Evolutionary conservation across 2,113 vertebrate genomes (phyloP), one percentile per base, ranked within the genome.

Genomic region (Stigmatopora argus): DNA sequence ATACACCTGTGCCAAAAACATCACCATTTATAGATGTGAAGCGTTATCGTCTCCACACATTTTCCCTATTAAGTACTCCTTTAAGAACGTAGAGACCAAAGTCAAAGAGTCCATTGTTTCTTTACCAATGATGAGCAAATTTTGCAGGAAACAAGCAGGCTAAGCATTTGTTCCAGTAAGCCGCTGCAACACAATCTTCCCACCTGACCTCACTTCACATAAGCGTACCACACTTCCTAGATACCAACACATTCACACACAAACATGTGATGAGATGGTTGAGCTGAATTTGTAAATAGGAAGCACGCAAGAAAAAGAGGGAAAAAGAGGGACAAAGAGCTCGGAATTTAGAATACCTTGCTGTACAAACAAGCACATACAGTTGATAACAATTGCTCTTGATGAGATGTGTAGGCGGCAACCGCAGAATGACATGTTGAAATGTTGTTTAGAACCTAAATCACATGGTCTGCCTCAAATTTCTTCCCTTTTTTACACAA

Each of bases 61-160:
- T 18, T 38, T n/a, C 7, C 17, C 8, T 12, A n/a, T 58, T 56
- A 10, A 58, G 35, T n/a, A 7, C 34, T 58, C 31, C 56, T 58
- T 38, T 4, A n/a, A 38, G 17, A 15, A 58, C 35, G 9, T 41
- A 12, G 18, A 44, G 57, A 60, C 18, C 38, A 60, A 11, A 44
- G 18, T 60, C 41, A 60, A 60, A 11, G 31, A 31, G 66, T 74
- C 71, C 2, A 48, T 13, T 51, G 51, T 69, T 67, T 70, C 2
- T 68, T 71, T 70, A 63, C 64, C 15, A 60, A 14, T 35, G 0
- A 44, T 55, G 65, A 44, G 38, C 62, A 38, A 67, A 46, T 0
- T 62, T 69, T 44, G n/a, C 56, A 73, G 77, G 70, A 80, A 79
- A 75, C 67, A 65, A 74, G 66, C 75, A 77, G 73, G 44, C 18